These are phyloP conservation scores for Actinemys pallida DNA, from an alignment of 2,113 vertebrate genomes.

Conservation along the genomic window DNA sequence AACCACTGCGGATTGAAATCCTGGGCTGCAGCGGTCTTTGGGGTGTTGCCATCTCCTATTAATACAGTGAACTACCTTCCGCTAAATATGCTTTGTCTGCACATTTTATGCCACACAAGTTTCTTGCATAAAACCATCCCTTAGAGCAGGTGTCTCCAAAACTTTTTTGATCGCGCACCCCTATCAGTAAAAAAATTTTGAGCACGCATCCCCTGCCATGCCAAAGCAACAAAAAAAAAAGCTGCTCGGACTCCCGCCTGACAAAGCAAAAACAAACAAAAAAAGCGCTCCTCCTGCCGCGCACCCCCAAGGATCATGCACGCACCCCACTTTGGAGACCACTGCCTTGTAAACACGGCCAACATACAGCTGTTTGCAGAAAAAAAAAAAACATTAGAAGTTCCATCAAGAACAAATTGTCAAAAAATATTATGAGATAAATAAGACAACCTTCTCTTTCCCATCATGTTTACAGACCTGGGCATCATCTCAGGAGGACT, in stretches of 20 bases:
- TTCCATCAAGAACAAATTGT: neutral
- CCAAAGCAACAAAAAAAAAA: too few relatives aligned
- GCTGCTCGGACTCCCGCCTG: too few relatives aligned
- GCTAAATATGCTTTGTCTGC: neutral
- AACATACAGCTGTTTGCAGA: slow-evolving; percentile 10
- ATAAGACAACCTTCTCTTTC: neutral
- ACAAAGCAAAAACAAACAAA: too few relatives aligned
- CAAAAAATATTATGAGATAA: neutral
- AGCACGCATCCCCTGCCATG: too few relatives aligned
- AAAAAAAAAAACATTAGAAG: neutral
- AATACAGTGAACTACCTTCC: neutral
- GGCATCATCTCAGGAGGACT: neutral
- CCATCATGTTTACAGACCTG: neutral
- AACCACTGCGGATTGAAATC: neutral
- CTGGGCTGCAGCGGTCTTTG: neutral
- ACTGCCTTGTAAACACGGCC: neutral
- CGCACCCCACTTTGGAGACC: too few relatives aligned
- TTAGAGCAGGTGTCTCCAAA: neutral
- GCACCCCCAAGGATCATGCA: too few relatives aligned
- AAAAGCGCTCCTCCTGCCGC: too few relatives aligned
- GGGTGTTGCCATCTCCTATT: neutral
- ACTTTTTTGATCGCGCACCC: too few relatives aligned
- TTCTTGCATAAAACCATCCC: slow-evolving; percentile 14
- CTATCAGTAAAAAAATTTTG: too few relatives aligned
- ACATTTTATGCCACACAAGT: neutral